phyloP scores from a whole-genome alignment of 1,140 invertebrate species.

The Drosophila lacertosa region DNA sequence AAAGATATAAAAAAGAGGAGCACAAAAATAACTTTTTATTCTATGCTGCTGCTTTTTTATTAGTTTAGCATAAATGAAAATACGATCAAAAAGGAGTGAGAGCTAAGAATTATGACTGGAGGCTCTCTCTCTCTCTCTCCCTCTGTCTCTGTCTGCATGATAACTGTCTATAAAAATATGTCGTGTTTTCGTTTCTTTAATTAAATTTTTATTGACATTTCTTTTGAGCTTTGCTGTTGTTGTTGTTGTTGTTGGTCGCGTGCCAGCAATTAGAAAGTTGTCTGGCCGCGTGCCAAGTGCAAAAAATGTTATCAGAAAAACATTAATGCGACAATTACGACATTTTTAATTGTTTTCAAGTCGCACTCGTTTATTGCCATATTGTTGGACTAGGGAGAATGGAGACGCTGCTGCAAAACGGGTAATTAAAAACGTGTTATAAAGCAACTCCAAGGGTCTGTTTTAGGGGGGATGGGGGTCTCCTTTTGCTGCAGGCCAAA shows the following conservation, averaged over 20 bases:
- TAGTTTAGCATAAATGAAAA: slow-evolving; percentile 36
- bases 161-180: slow-evolving; percentile 66
- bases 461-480: too few relatives aligned
- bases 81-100: background rate
- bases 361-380: slow-evolving; percentile 52
- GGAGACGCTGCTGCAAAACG: slow-evolving; percentile 42
- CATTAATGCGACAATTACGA: slow-evolving; percentile 79
- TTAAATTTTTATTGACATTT: slow-evolving; percentile 67
- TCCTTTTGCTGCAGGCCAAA: background rate
- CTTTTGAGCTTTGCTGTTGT: slow-evolving; percentile 1
- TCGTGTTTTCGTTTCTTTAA: slow-evolving; percentile 41
- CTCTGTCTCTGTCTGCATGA: too few relatives aligned
- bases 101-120: slow-evolving; percentile 15
- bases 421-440: slow-evolving; percentile 79
- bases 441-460: slow-evolving; percentile 28
- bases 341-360: slow-evolving; percentile 78
- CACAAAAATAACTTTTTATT: too few relatives aligned
- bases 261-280: slow-evolving; percentile 47
- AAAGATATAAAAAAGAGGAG: slow-evolving; percentile 28
- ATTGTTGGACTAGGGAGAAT: slow-evolving; percentile 37
- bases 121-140: too few relatives aligned
- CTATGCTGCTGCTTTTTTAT: slow-evolving; percentile 41
- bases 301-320: slow-evolving; percentile 78
- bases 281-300: slow-evolving; percentile 56
- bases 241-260: slow-evolving; percentile 44